These are phyloP conservation scores for Aegotheles bennettii DNA, from an alignment of 2,113 vertebrate genomes.

Conservation along the genomic window DNA sequence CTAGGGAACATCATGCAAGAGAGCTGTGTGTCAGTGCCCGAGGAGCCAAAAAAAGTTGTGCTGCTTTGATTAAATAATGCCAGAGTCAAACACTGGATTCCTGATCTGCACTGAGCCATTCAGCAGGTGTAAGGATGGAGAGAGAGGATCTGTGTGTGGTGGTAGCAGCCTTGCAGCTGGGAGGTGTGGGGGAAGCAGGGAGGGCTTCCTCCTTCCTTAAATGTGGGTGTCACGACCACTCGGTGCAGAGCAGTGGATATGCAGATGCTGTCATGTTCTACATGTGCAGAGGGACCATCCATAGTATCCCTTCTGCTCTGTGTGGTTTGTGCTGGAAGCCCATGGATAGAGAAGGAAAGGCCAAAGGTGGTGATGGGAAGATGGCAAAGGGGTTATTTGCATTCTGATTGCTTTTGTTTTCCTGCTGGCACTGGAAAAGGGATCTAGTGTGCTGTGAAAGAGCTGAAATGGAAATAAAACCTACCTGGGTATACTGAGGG, in stretches of 20 bases:
- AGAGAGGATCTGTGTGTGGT: conserved; percentile 5
- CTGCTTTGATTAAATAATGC: neutral
- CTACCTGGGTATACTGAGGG: neutral
- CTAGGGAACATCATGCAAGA: neutral
- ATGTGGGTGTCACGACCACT: neutral
- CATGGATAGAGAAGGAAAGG: neutral
- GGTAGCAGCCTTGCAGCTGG: neutral
- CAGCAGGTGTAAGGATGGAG: neutral
- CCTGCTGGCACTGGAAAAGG: neutral
- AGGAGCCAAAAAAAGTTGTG: neutral
- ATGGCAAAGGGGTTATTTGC: neutral
- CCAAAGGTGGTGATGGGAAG: too few relatives aligned
- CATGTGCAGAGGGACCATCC: neutral
- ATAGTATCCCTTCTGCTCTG: neutral
- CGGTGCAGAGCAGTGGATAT: neutral
- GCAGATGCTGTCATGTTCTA: neutral
- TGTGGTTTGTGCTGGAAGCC: neutral
- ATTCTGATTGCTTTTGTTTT: neutral
- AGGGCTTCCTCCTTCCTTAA: neutral
- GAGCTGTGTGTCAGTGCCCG: fast-evolving
- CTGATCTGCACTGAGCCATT: neutral
- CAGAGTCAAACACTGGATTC: neutral
- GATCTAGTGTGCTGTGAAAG: neutral
- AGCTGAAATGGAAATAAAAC: neutral
- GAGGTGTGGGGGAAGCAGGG: neutral